Evolutionary conservation across 2,113 vertebrate genomes (phyloP).

Genomic region (Gadus chalcogrammus): DNA sequence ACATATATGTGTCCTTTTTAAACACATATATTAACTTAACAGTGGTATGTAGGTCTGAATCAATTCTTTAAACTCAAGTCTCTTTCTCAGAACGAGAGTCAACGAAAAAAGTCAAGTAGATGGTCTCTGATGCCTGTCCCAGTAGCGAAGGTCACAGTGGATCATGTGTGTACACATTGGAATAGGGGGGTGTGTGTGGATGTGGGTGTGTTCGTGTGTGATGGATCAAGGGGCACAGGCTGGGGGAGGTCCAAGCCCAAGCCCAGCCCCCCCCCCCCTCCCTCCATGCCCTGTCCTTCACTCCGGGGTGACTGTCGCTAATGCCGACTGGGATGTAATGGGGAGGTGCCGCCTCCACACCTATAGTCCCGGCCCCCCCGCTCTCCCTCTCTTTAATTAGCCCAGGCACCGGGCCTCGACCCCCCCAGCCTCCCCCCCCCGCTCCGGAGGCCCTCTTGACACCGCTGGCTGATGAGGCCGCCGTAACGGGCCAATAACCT

Average conservation of each 20-base stretch:
- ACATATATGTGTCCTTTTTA: no score
- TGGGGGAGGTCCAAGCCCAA: neutral
- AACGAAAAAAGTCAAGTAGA: no score
- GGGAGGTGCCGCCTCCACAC: slow-evolving; percentile 58
- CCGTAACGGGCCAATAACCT: slow-evolving; percentile 76
- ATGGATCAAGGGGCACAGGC: no score
- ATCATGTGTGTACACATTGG: no score
- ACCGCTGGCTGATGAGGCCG: slow-evolving; percentile 72
- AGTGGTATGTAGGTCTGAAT: no score
- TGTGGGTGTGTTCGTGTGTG: no score
- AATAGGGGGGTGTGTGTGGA: no score
- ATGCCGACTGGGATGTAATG: slow-evolving; percentile 73
- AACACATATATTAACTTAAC: no score
- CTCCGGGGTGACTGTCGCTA: slow-evolving; percentile 60
- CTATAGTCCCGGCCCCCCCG: slow-evolving; percentile 48
- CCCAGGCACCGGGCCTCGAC: slow-evolving; percentile 42
- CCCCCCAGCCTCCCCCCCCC: slow-evolving; percentile 2
- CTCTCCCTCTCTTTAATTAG: slow-evolving; percentile 71
- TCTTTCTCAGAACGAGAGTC: no score
- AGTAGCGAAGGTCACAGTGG: no score
- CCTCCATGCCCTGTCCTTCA: slow-evolving; percentile 69
- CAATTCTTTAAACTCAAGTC: no score
- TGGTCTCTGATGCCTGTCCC: no score
- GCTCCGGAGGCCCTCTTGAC: slow-evolving; percentile 60
- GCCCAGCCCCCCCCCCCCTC: neutral